phyloP scores from a whole-genome alignment of 2,797 vertebrate genomes.

The Galago senegalensis region DNA sequence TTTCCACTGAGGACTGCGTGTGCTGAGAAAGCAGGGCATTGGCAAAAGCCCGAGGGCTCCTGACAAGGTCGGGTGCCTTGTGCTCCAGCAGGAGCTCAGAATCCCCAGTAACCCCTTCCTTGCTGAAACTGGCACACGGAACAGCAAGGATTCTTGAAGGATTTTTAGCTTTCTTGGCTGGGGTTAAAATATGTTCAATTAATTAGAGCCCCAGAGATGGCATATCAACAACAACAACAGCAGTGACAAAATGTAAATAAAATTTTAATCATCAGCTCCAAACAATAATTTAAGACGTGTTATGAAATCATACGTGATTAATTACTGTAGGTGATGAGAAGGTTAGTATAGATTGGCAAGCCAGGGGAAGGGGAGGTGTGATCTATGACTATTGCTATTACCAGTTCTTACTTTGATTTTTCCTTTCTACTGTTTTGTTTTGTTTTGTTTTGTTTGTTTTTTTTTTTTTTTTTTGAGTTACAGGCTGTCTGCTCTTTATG shows the following conservation, averaged over 20 bases:
- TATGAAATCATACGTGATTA: background rate
- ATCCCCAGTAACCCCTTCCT: slow-evolving; percentile 54
- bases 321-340: background rate
- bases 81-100: background rate
- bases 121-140: background rate
- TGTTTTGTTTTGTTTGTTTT: too few relatives aligned
- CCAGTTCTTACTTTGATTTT: slow-evolving; percentile 3
- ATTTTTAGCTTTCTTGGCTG: background rate
- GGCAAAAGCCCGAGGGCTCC: slow-evolving; percentile 69
- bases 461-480: background rate
- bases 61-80: slow-evolving; percentile 50
- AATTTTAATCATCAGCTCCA: slow-evolving; percentile 20
- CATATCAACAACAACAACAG: background rate
- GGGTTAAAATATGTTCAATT: background rate
- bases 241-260: slow-evolving; percentile 37
- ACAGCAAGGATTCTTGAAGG: background rate
- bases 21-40: slow-evolving; percentile 82
- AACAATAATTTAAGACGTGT: slow-evolving; percentile 45
- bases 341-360: background rate
- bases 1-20: slow-evolving; percentile 87
- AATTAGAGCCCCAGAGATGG: background rate
- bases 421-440: background rate
- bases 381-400: background rate
- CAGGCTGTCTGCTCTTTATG: background rate
- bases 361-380: background rate